Percentiles rank a stretch among this genome's conserved stretches.
Evolutionary conservation across 1,140 invertebrate genomes (phyloP).

Genomic region (Paracyclopina nana): DNA sequence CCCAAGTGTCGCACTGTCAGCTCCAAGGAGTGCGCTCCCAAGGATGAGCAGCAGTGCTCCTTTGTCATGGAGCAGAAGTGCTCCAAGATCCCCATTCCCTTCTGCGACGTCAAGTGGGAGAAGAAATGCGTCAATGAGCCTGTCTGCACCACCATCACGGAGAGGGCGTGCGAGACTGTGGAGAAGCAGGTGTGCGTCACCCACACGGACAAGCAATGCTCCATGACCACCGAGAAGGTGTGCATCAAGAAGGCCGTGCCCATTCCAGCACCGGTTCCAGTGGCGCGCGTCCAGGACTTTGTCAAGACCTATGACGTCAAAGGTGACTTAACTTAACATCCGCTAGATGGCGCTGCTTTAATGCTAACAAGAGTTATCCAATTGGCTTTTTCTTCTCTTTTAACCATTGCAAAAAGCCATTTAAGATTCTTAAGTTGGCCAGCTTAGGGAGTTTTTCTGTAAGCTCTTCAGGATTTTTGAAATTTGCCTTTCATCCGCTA

Average conservation of each 20-base stretch:
- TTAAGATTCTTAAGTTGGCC: no score
- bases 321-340: no score
- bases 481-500: no score
- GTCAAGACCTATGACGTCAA: no score
- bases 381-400: no score
- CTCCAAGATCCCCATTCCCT: background rate
- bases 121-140: background rate
- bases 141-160: background rate
- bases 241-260: background rate
- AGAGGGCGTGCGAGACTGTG: background rate
- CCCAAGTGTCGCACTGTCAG: conserved; percentile 1
- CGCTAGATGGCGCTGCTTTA: no score
- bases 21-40: background rate
- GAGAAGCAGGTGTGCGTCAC: background rate
- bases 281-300: no score
- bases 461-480: no score
- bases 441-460: no score
- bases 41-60: background rate
- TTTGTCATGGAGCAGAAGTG: conserved; percentile 1
- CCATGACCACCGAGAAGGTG: background rate
- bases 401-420: no score
- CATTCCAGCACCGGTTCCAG: no score
- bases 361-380: no score
- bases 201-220: background rate
- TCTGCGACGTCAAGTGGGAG: conserved; percentile 1